phyloP scores from a whole-genome alignment of 1,140 invertebrate genomes.

The Lordiphosa stackelbergi region DNA sequence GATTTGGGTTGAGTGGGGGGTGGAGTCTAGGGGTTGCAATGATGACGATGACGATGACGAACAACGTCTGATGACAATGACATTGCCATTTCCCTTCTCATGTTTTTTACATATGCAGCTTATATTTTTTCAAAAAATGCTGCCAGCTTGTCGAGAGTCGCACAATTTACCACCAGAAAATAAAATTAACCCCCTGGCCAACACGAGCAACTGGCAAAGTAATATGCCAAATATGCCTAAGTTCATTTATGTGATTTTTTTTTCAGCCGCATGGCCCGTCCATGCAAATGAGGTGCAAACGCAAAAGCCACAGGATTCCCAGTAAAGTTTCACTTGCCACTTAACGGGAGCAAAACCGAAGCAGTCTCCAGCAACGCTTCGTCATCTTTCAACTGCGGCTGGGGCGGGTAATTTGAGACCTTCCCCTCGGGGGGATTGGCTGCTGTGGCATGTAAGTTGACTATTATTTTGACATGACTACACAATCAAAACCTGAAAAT shows the following conservation, averaged over 20 bases:
- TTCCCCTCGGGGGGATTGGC: slow-evolving; percentile 17
- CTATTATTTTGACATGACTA: slow-evolving; percentile 77
- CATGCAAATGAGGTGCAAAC: slow-evolving; percentile 50
- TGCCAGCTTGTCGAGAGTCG: slow-evolving; percentile 37
- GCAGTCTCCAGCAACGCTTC: slow-evolving; percentile 6
- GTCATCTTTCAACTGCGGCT: slow-evolving; percentile 9
- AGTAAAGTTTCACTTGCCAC: slow-evolving; percentile 9
- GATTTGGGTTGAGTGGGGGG: slow-evolving; percentile 44
- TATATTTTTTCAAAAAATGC: slow-evolving; percentile 30
- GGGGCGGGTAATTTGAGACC: slow-evolving; percentile 10
- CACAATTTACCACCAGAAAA: slow-evolving; percentile 7
- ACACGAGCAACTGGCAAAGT: slow-evolving; percentile 33
- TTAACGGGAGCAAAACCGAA: slow-evolving; percentile 4
- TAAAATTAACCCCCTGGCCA: slow-evolving; percentile 20
- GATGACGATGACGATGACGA: slow-evolving; percentile 31
- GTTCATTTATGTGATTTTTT: slow-evolving; percentile 43
- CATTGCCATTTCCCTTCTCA: slow-evolving; percentile 29
- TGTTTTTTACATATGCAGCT: slow-evolving; percentile 16
- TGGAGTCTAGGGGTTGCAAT: slow-evolving; percentile 51
- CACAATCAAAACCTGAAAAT: slow-evolving; percentile 76
- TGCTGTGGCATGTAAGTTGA: slow-evolving; percentile 74
- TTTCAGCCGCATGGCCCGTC: background rate
- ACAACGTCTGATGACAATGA: slow-evolving; percentile 60
- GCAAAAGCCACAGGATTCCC: slow-evolving; percentile 11
- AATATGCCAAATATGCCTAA: slow-evolving; percentile 73